phyloP scores from a whole-genome alignment of 2,113 vertebrate genomes.

The Podarcis muralis region DNA sequence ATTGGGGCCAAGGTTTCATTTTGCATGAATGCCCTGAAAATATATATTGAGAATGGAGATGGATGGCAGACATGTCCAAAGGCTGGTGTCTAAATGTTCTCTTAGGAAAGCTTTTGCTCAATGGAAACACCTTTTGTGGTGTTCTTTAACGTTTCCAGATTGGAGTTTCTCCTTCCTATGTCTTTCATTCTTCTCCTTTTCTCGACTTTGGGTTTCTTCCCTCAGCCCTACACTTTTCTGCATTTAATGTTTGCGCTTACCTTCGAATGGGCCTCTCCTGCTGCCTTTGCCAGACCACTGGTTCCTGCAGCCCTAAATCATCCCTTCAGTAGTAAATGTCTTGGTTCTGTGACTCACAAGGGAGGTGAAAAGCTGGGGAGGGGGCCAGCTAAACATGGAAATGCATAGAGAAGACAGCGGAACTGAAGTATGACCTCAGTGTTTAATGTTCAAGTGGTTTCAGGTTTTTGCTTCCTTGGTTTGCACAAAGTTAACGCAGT shows the following conservation, averaged over 20 bases:
- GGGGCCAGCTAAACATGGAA: conserved; percentile 31
- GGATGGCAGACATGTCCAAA: not conserved
- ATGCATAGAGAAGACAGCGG: not conserved
- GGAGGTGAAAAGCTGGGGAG: conserved; percentile 58
- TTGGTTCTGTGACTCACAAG: conserved; percentile 61
- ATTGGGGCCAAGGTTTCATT: not conserved
- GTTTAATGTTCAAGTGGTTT: conserved; percentile 54
- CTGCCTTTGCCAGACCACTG: conserved; percentile 58
- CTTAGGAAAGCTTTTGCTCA: conserved; percentile 17
- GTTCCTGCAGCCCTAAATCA: conserved; percentile 71
- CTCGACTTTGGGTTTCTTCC: not conserved
- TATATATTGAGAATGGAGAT: conserved; percentile 9
- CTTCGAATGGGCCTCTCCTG: conserved; percentile 61
- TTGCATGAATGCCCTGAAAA: not conserved
- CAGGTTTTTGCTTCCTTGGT: conserved; percentile 54
- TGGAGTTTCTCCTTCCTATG: not conserved
- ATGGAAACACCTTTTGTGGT: not conserved
- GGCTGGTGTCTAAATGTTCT: not conserved
- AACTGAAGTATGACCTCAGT: conserved; percentile 35
- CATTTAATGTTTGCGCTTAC: conserved; percentile 43
- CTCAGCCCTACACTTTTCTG: not conserved
- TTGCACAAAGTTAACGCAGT: conserved; percentile 36
- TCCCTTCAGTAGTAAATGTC: conserved; percentile 58
- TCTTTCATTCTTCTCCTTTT: not conserved
- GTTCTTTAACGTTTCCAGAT: conserved; percentile 5